Evolutionary conservation across 2,797 vertebrate genomes (phyloP), one percentile per base, ranked within the genome.

Genomic region (Tapera naevia): DNA sequence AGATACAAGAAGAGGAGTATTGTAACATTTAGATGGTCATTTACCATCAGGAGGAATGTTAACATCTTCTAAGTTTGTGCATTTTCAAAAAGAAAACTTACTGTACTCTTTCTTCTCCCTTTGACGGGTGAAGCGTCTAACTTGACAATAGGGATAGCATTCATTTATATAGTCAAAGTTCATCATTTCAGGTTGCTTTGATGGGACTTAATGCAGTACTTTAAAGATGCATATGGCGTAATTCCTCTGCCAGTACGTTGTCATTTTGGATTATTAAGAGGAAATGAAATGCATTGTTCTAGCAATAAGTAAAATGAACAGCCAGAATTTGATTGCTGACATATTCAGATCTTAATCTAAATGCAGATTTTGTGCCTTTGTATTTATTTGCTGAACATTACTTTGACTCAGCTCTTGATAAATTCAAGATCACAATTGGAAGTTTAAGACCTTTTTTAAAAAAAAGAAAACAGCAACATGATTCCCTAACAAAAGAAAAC

Each of bases 191-290:
- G 8, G 2, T 83, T 94, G 79, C 72, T 93, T 61, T 88, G 67
- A 80, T 51, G 28, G 16, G 41, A 76, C 81, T 72, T 91, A 70
- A 91, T 94, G 89, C 43, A 50, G 32, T 28, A n/a, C 56, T 93
- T 96, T 58, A 84, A 86, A 30, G 74, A 94, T 86, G 85, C 83
- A 89, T 43, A 9, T 87, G 39, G 2, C 28, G 6, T 82, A 37
- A 83, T 94, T 89, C 43, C 41, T 93, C 85, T 91, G 91, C 72
- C 88, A 97, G 65, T 32, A 48, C 70, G 35, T 41, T 88, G 70
- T 90, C 91, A 69, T 89, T 91, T 28, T 54, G 69, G 60, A 92
- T 92, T 92, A 88, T 91, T 94, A 79, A 83, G 86, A 95, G 85
- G 85, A 94, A 94, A 89, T 58, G 8, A 94, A 96, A 91, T 51